Evolutionary conservation across 2,888 invertebrate genomes (phyloP), one percentile per base, ranked within the genome.

Genomic region (Cartodere bifasciata): DNA sequence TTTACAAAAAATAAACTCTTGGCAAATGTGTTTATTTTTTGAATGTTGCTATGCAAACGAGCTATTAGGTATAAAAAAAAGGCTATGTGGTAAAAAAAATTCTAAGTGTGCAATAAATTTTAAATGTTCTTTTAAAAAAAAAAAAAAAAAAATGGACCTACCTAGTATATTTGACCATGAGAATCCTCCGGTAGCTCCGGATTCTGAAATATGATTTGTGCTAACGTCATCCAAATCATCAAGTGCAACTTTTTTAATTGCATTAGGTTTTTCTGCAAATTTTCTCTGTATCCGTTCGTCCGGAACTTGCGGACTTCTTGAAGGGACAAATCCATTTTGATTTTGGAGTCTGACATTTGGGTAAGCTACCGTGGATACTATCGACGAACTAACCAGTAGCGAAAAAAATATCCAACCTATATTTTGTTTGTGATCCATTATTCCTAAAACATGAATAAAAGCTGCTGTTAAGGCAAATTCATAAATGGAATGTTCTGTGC

Each of bases 111-210:
- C n/a, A n/a, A n/a, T n/a, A n/a, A n/a, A n/a, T n/a, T n/a, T n/a
- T n/a, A n/a, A n/a, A n/a, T n/a, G n/a, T n/a, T n/a, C n/a, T n/a
- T n/a, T n/a, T n/a, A n/a, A n/a, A n/a, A n/a, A n/a, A n/a, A n/a
- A n/a, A n/a, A n/a, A 16, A 27, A 13, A 12, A 13, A 16, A 4
- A 14, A 13, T 12, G 23, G 49, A 55, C 54, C 50, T 52, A 72
- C 76, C 78, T 47, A 90, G 63, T 72, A 90, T 75, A 58, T 82
- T 86, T 28, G 84, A 78, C 87, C 87, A 88, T 12, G 86, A 83
- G 58, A 87, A 88, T 32, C 84, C 83, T 28, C 70, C 65, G n/a
- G 44, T 47, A 20, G 39, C 43, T 4, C 44, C 45, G 28, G 56
- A 54, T 42, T 80, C 79, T 34, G 76, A 74, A 47, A 86, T 80